A percentile compares a stretch with the other conserved stretches of the same genome.
phyloP scores from a whole-genome alignment of 2,113 vertebrate species.

The Marmota monax region DNA sequence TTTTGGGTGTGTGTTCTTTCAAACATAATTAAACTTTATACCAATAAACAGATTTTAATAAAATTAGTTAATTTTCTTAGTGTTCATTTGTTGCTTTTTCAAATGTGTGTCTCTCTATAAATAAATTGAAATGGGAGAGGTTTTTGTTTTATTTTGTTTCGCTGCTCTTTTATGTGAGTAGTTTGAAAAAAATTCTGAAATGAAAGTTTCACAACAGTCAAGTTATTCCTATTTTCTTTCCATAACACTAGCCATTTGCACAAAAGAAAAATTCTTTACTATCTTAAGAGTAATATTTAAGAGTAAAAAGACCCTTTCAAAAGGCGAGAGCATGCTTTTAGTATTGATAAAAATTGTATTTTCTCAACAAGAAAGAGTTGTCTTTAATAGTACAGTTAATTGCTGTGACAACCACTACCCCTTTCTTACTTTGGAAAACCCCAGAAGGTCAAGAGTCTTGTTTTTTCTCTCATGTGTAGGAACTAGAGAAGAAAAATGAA shows the following conservation, averaged over 20 bases:
- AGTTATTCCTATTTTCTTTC: slow-evolving; percentile 41
- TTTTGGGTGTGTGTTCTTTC: background rate
- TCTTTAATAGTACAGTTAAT: slow-evolving; percentile 44
- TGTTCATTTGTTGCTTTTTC: background rate
- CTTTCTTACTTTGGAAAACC: slow-evolving; percentile 46
- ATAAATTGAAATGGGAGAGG: background rate
- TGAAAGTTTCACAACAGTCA: background rate
- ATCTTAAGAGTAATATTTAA: slow-evolving; percentile 66
- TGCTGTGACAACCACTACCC: background rate
- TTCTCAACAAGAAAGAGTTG: slow-evolving; percentile 24
- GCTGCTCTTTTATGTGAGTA: background rate
- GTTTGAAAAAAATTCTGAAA: slow-evolving; percentile 51
- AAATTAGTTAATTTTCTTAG: background rate
- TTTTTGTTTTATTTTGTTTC: background rate
- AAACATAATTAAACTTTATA: background rate
- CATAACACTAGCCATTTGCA: background rate
- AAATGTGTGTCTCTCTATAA: slow-evolving; percentile 35
- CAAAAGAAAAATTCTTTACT: slow-evolving; percentile 12
- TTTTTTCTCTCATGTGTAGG: no score
- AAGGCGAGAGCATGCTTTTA: slow-evolving; percentile 50
- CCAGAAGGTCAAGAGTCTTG: no score
- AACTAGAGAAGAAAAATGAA: no score
- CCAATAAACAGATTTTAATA: background rate
- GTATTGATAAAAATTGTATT: background rate
- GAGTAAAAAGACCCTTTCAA: slow-evolving; percentile 59